Conservation (phyloP, 2,797 vertebrate genomes). For the Galaxias olidus region DNA sequence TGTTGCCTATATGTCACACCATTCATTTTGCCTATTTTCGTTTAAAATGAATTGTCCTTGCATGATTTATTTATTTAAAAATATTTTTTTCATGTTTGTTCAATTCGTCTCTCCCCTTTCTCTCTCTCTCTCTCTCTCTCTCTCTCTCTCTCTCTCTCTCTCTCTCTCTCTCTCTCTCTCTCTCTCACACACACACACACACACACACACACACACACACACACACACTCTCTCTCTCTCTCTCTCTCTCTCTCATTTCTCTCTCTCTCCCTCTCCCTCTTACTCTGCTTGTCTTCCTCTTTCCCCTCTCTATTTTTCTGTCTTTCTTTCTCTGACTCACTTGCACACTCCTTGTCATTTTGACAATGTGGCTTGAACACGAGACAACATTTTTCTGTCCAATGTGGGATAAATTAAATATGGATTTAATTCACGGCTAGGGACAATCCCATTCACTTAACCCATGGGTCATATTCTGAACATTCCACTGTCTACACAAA, state of each 20-base stretch:
- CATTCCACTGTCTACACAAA: conserved; percentile 27
- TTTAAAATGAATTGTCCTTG: conserved; percentile 12
- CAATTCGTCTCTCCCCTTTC: conserved; percentile 12
- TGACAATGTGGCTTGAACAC: conserved; percentile 68
- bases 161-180: conserved; percentile 24
- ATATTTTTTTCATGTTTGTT: conserved; percentile 18
- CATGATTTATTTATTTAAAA: conserved; percentile 12
- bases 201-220: too few species aligned
- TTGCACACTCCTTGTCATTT: conserved; percentile 54
- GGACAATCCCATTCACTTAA: conserved; percentile 51
- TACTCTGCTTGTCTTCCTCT: too few species aligned
- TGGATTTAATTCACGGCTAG: conserved; percentile 69
- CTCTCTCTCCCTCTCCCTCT: conserved; percentile 9
- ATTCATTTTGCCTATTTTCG: conserved; percentile 6
- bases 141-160: conserved; percentile 5
- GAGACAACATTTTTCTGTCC: conserved; percentile 64
- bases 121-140: conserved; percentile 23
- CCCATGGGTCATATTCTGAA: conserved; percentile 52
- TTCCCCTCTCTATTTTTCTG: conserved; percentile 26
- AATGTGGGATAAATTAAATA: conserved; percentile 74
- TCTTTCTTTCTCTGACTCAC: conserved; percentile 23
- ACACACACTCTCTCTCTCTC: too few species aligned
- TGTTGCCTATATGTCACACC: conserved; percentile 23
- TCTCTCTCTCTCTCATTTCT: too few species aligned
- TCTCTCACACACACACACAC: conserved; percentile 25